Conservation (phyloP, 1,140 invertebrate genomes). For the Lordiphosa collinella region DNA sequence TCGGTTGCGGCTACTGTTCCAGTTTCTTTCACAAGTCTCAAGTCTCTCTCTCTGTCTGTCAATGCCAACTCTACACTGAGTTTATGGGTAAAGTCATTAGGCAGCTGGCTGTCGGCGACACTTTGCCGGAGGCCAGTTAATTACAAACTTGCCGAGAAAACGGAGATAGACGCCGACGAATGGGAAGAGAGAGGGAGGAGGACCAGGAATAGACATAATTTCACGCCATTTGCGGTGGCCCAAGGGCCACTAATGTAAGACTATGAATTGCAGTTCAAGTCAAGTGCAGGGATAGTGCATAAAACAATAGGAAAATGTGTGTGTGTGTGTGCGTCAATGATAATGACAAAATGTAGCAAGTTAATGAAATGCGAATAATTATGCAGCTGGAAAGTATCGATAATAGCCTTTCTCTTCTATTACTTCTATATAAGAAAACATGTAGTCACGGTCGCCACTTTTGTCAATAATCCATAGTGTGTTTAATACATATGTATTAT, state of each 20-base stretch:
- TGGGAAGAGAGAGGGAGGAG: background rate
- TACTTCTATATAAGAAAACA: too few relatives aligned
- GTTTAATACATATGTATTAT: too few relatives aligned
- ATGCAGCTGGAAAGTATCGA: too few relatives aligned
- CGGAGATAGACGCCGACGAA: background rate
- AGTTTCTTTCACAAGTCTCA: conserved; percentile 41
- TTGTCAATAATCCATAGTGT: too few relatives aligned
- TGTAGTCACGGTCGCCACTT: too few relatives aligned
- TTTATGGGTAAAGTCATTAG: conserved; percentile 73
- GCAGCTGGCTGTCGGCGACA: conserved; percentile 53
- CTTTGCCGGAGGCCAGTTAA: conserved; percentile 61
- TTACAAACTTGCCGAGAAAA: conserved; percentile 51
- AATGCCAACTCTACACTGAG: conserved; percentile 38
- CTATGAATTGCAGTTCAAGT: conserved; percentile 34
- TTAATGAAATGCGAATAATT: too few relatives aligned
- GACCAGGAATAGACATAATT: conserved; percentile 44
- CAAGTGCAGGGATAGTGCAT: conserved; percentile 30
- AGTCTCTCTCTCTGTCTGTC: conserved; percentile 35
- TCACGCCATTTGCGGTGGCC: conserved; percentile 65
- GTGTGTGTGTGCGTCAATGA: too few relatives aligned
- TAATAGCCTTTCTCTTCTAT: too few relatives aligned
- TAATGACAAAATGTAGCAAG: too few relatives aligned
- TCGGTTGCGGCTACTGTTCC: conserved; percentile 29
- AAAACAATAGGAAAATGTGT: background rate
- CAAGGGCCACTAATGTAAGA: conserved; percentile 47